A percentile compares a stretch with the other conserved stretches of the same genome.
Evolutionary conservation across 64 coral and sea anemone genomes (phyloP).

Genomic region (Exaiptasia diaphana): DNA sequence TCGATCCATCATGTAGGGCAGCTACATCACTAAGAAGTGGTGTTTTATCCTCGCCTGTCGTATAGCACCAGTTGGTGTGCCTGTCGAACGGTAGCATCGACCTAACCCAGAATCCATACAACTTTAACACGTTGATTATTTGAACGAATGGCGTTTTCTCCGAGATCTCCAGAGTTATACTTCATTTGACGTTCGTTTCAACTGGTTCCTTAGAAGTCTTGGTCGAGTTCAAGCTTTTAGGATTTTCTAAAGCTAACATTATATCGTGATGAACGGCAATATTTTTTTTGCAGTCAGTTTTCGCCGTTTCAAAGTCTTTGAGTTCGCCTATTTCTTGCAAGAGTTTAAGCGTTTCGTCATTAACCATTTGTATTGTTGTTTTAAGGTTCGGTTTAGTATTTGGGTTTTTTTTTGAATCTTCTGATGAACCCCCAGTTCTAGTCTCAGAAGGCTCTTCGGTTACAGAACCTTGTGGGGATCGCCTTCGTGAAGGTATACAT

Average conservation of each 20-base stretch:
- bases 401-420: conserved; percentile 19
- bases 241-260: conserved; percentile 88
- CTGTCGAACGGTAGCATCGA: too few relatives aligned
- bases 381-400: conserved; percentile 35
- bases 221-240: conserved; percentile 20
- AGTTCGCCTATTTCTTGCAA: conserved; percentile 80
- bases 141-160: too few relatives aligned
- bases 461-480: conserved; percentile 29
- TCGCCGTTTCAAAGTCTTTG: conserved; percentile 77
- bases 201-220: background rate
- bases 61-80: too few relatives aligned
- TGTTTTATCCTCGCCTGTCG: too few relatives aligned
- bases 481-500: conserved; percentile 72
- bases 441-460: conserved; percentile 47
- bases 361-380: conserved; percentile 85
- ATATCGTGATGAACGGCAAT: conserved; percentile 80
- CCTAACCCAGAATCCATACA: too few relatives aligned
- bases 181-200: background rate
- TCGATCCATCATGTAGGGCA: too few relatives aligned
- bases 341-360: conserved; percentile 77
- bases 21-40: too few relatives aligned
- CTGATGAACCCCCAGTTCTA: conserved; percentile 38
- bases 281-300: conserved; percentile 71
- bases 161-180: too few relatives aligned
- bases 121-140: too few relatives aligned